Percentiles rank a stretch among this genome's conserved stretches.
These are phyloP conservation scores for Drosophila insularis DNA, from an alignment of 1,140 invertebrate species.

Conservation along the genomic window DNA sequence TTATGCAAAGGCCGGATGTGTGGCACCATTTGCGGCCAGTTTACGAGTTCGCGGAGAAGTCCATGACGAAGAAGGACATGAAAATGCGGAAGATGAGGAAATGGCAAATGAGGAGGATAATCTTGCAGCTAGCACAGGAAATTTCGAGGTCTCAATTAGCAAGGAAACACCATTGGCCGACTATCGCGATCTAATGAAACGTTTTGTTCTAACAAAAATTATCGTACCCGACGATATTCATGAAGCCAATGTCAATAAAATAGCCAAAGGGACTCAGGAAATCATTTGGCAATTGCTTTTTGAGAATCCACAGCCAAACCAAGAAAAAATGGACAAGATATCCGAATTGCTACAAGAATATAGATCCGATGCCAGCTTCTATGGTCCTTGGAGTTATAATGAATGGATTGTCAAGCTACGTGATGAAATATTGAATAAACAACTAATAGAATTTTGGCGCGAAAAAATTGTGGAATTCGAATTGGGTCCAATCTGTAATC, in stretches of 20 bases:
- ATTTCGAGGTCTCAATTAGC: constrained; percentile 51
- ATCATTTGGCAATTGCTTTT: constrained; percentile 63
- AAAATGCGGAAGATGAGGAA: background rate
- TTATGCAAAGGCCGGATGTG: constrained; percentile 68
- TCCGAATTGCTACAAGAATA: constrained; percentile 60
- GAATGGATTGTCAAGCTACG: constrained; percentile 67
- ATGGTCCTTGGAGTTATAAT: constrained; percentile 58
- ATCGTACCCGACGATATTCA: constrained; percentile 50
- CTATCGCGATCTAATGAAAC: constrained; percentile 59
- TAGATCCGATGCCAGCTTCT: constrained; percentile 62
- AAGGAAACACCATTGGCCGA: constrained; percentile 40
- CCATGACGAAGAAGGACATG: constrained; percentile 1
- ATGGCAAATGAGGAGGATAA: constrained; percentile 37
- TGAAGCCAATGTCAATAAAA: constrained; percentile 45
- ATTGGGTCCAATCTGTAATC: constrained; percentile 62
- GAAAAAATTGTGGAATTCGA: constrained; percentile 65
- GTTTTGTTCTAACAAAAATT: constrained; percentile 47
- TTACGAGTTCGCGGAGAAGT: constrained; percentile 41
- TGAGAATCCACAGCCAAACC: constrained; percentile 24
- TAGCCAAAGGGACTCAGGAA: constrained; percentile 36
- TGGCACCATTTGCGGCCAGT: constrained; percentile 66
- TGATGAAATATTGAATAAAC: constrained; percentile 49
- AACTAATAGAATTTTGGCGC: constrained; percentile 67
- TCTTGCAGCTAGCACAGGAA: constrained; percentile 35
- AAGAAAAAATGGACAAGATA: constrained; percentile 43